Base-by-base conservation (phyloP, 2,113 vertebrate genomes). In the Saccopteryx leptura region DNA sequence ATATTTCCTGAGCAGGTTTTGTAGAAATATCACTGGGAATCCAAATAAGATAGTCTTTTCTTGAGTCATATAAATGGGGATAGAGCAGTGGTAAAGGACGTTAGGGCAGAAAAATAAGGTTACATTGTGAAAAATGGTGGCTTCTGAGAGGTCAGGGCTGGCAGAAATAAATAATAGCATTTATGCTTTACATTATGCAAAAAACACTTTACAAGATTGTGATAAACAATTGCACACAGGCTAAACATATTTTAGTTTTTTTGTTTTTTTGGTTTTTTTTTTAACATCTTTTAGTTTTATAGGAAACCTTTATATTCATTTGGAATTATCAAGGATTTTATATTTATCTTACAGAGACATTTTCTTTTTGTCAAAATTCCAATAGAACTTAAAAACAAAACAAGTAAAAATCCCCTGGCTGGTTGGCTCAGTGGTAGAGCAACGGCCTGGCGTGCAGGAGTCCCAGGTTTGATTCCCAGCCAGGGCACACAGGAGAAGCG, bases 41-140 rank as follows among this genome's bases (percentile, higher is more conserved):
- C 52, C 19, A n/a, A 33, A 71, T 13, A 23, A 76, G 48, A 19
- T 21, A 9, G 2, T 26, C 52, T 78, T 60, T 31, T 39, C 5
- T 81, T 33, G 71, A 28, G 68, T 26, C 11, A 33, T 46, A 58
- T 33, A 4, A 48, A 4, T 28, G 1, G 9, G 39, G 7, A 39
- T n/a, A 9, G 23, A 61, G 4, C 15, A 48, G 4, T 74, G 54
- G 14, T 1, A 56, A 74, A 90, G 9, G 13, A 68, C 95, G 65
- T 95, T 78, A n/a, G 21, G 75, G 61, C 71, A 65, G 80, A 52
- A 75, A 97, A 96, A 96, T 95, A 95, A 58, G 88, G 52, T 69
- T 74, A 23, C 3, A 81, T 82, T 71, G 71, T 60, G 26, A 17
- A 17, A 46, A 94, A 71, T n/a, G 4, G 2, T 88, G 28, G 7